A percentile compares a stretch with the other conserved stretches of the same genome.
Evolutionary conservation across 2,113 vertebrate genomes (phyloP).

Genomic region (Apodemus sylvaticus): DNA sequence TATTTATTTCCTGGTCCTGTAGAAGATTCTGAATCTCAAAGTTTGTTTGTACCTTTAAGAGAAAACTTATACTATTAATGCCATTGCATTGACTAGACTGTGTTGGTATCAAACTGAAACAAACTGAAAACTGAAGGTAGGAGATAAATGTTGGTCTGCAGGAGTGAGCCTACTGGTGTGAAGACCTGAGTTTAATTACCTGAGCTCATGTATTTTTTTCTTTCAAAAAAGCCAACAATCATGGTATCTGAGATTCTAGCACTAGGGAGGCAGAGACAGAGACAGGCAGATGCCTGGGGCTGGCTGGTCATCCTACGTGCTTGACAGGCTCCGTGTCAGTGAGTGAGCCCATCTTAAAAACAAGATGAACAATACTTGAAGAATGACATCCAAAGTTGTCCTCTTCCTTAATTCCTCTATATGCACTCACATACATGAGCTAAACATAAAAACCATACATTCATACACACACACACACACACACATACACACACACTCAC

Average conservation of each 20-base stretch:
- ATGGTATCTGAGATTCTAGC: not conserved
- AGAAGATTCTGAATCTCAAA: not conserved
- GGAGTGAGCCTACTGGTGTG: not conserved
- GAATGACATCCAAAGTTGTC: not conserved
- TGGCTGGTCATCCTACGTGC: not conserved
- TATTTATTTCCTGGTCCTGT: not conserved
- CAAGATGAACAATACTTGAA: not conserved
- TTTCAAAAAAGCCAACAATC: too few relatives aligned
- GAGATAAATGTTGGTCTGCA: not conserved
- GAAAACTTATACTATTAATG: not conserved
- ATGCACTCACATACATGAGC: not conserved
- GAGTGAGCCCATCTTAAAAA: not conserved
- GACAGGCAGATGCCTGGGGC: not conserved
- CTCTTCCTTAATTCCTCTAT: not conserved
- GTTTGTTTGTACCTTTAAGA: not conserved
- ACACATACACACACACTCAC: not conserved
- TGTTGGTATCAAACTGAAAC: not conserved
- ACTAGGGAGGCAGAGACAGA: not conserved
- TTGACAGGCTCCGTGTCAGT: not conserved
- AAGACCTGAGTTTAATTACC: not conserved
- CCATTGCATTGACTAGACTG: not conserved
- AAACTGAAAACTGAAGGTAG: not conserved
- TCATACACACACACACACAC: not conserved
- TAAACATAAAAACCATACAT: not conserved
- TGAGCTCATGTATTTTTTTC: too few relatives aligned